Evolutionary conservation across 2,888 invertebrate genomes (phyloP).

Genomic region (Neoascia interrupta): DNA sequence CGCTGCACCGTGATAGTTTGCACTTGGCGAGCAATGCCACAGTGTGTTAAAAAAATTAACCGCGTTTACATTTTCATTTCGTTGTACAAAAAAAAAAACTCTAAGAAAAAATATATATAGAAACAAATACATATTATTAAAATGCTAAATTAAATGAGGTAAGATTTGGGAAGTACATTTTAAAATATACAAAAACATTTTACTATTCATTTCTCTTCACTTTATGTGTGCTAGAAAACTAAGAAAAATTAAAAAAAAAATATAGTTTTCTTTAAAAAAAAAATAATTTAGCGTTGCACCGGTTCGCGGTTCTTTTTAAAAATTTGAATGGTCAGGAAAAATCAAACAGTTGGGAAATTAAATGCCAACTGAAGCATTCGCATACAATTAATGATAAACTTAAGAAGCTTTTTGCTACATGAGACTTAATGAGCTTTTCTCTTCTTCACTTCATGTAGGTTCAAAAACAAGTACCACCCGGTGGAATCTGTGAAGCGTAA

Average conservation of each 20-base stretch:
- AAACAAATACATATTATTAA: slow-evolving; percentile 66
- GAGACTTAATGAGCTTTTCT: background rate
- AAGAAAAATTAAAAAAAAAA: background rate
- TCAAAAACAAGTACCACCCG: slow-evolving; percentile 99
- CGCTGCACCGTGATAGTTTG: slow-evolving; percentile 70
- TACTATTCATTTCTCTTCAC: slow-evolving; percentile 30
- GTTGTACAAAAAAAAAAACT: slow-evolving; percentile 71
- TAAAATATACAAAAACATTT: slow-evolving; percentile 45
- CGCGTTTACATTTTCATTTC: slow-evolving; percentile 79
- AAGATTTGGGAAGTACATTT: slow-evolving; percentile 77
- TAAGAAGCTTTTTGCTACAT: too few relatives aligned
- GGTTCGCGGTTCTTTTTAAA: slow-evolving; percentile 30
- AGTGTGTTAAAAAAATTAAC: slow-evolving; percentile 74
- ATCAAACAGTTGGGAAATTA: background rate
- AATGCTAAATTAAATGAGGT: slow-evolving; percentile 75
- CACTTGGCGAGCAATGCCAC: slow-evolving; percentile 80
- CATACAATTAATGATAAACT: background rate
- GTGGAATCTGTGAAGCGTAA: slow-evolving; percentile 95
- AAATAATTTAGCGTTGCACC: too few relatives aligned
- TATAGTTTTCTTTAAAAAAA: background rate
- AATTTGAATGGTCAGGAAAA: slow-evolving; percentile 8
- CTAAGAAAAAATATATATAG: slow-evolving; percentile 43
- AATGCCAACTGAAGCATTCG: too few relatives aligned
- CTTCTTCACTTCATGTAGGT: slow-evolving; percentile 85
- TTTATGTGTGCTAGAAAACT: slow-evolving; percentile 4